Conservation (phyloP, 1,140 invertebrate genomes). For the Trichomalopsis sarcophagae region DNA sequence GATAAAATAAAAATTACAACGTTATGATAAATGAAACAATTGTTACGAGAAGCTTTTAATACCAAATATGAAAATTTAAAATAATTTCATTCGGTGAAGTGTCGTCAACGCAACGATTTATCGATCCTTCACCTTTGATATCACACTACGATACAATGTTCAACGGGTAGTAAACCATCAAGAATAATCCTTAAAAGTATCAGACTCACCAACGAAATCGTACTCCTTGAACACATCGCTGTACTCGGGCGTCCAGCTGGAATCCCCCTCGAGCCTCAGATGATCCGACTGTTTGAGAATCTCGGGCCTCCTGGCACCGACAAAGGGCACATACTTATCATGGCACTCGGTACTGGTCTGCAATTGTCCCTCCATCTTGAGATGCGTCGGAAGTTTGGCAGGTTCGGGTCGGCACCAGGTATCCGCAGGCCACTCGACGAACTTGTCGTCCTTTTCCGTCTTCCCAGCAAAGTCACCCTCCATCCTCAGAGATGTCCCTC, state of each 20-base stretch:
- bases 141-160: not conserved
- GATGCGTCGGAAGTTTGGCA: constrained; percentile 68
- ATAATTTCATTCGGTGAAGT: not conserved
- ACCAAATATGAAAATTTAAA: too few relatives aligned
- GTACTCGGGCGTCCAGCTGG: constrained; percentile 70
- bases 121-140: not conserved
- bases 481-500: constrained; percentile 74
- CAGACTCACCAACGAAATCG: constrained; percentile 59
- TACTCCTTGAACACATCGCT: constrained; percentile 68
- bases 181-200: not conserved
- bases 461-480: constrained; percentile 73
- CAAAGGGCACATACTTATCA: constrained; percentile 74
- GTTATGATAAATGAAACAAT: too few relatives aligned
- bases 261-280: constrained; percentile 71
- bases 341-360: constrained; percentile 74
- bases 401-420: constrained; percentile 70
- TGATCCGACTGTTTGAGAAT: constrained; percentile 67
- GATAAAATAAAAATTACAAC: too few relatives aligned
- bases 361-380: constrained; percentile 75
- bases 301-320: constrained; percentile 68
- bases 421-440: constrained; percentile 73
- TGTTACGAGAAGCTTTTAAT: too few relatives aligned
- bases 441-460: constrained; percentile 75
- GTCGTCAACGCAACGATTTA: not conserved
- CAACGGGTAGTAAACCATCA: not conserved